These are phyloP conservation scores for Anguilla japonica DNA, from an alignment of 2,113 vertebrate genomes.

Conservation along the genomic window DNA sequence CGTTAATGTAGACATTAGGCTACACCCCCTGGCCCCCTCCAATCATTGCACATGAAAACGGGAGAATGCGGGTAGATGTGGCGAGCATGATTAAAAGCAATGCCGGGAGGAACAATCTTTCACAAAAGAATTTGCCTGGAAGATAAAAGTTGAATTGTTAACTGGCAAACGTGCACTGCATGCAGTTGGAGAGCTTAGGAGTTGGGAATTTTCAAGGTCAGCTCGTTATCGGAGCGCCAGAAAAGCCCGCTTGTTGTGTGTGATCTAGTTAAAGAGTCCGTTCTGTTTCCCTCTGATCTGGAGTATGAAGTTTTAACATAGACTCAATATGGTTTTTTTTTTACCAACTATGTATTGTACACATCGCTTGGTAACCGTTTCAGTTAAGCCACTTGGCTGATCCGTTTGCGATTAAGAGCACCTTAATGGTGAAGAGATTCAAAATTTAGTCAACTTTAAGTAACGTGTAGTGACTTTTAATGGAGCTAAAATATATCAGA, in stretches of 20 bases:
- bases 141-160: slow-evolving; percentile 49
- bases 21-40: slow-evolving; percentile 22
- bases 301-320: slow-evolving; percentile 38
- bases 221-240: slow-evolving; percentile 29
- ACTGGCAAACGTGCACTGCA: slow-evolving; percentile 37
- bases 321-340: too few species aligned
- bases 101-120: slow-evolving; percentile 39
- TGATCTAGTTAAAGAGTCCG: slow-evolving; percentile 54
- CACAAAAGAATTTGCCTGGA: slow-evolving; percentile 46
- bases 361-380: background rate
- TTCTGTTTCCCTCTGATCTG: slow-evolving; percentile 48
- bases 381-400: background rate
- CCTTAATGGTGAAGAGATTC: background rate
- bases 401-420: background rate
- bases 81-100: slow-evolving; percentile 30
- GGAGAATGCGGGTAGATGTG: slow-evolving; percentile 25
- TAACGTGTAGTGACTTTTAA: too few species aligned
- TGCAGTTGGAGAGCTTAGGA: slow-evolving; percentile 28
- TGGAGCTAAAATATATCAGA: too few species aligned
- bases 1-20: slow-evolving; percentile 13
- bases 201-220: slow-evolving; percentile 38
- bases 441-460: background rate
- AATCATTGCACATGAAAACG: slow-evolving; percentile 21
- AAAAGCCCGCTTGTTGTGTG: slow-evolving; percentile 21
- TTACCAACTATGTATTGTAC: background rate